phyloP scores from a whole-genome alignment of 2,113 vertebrate species.

The Paramormyrops kingsleyae region DNA sequence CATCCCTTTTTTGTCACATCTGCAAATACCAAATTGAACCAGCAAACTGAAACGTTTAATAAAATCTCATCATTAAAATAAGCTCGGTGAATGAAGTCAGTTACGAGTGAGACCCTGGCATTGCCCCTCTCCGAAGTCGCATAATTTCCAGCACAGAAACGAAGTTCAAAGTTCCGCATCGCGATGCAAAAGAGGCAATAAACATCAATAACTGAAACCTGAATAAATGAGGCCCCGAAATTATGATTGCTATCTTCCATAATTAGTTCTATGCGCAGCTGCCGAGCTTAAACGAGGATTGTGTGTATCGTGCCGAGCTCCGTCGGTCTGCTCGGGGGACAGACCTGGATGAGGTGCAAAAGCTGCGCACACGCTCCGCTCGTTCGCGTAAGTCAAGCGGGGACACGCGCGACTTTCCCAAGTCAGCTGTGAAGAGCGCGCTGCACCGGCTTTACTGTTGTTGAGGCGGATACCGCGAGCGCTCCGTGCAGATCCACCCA shows the following conservation, averaged over 20 bases:
- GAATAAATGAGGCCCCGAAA: slow-evolving; percentile 1
- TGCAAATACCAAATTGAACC: slow-evolving; percentile 11
- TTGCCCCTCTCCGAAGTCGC: neutral
- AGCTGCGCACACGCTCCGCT: neutral
- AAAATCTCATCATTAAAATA: slow-evolving; percentile 17
- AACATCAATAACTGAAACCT: slow-evolving; percentile 16
- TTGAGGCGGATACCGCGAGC: neutral
- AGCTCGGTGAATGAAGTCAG: slow-evolving; percentile 11
- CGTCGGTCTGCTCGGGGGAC: neutral
- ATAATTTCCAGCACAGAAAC: slow-evolving; percentile 1
- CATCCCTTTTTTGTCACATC: neutral
- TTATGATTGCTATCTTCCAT: neutral
- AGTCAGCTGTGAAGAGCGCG: neutral
- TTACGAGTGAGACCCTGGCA: neutral
- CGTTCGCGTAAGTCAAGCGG: neutral
- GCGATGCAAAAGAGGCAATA: slow-evolving; percentile 7
- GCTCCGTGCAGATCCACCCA: neutral
- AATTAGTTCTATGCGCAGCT: slow-evolving; percentile 16
- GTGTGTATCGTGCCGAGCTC: neutral
- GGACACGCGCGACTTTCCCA: neutral
- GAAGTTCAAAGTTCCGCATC: slow-evolving; percentile 2
- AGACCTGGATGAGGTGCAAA: neutral
- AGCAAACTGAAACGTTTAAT: slow-evolving; percentile 15
- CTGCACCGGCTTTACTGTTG: neutral
- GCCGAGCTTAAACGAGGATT: neutral